Evolutionary conservation across 2,888 invertebrate species (phyloP).

Genomic region (Sesia apiformis): DNA sequence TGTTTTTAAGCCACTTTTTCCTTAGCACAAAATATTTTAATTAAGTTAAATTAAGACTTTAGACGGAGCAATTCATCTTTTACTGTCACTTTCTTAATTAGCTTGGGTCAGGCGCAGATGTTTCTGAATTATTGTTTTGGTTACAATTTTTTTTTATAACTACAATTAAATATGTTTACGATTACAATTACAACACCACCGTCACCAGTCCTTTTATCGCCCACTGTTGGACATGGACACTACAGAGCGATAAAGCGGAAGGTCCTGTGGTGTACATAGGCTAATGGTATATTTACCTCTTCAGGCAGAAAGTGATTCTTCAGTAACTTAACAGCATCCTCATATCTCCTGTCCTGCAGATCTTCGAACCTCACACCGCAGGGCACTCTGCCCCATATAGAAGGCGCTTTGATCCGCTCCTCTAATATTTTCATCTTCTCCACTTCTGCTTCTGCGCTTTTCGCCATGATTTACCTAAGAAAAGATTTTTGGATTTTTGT

Average conservation of each 20-base stretch:
- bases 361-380: slow-evolving; percentile 62
- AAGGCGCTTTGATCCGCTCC: slow-evolving; percentile 61
- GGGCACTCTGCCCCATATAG: slow-evolving; percentile 56
- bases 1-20: slow-evolving; percentile 31
- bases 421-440: slow-evolving; percentile 57
- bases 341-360: slow-evolving; percentile 56
- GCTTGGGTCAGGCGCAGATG: slow-evolving; percentile 12
- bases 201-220: slow-evolving; percentile 1
- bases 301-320: slow-evolving; percentile 57
- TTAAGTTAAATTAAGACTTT: slow-evolving; percentile 50
- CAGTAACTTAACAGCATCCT: slow-evolving; percentile 47
- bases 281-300: slow-evolving; percentile 32
- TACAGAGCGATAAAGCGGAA: too few relatives aligned
- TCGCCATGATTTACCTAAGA: slow-evolving; percentile 29
- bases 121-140: too few relatives aligned
- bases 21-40: slow-evolving; percentile 35
- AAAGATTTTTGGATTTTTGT: background rate
- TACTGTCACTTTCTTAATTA: slow-evolving; percentile 38
- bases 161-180: too few relatives aligned
- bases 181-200: background rate
- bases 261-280: too few relatives aligned
- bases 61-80: slow-evolving; percentile 36
- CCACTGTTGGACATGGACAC: too few relatives aligned
- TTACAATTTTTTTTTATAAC: too few relatives aligned
- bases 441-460: slow-evolving; percentile 38